Percentiles rank a stretch among this genome's conserved stretches.
Evolutionary conservation across 1,140 invertebrate genomes (phyloP).

Genomic region (Helicoverpa armigera): DNA sequence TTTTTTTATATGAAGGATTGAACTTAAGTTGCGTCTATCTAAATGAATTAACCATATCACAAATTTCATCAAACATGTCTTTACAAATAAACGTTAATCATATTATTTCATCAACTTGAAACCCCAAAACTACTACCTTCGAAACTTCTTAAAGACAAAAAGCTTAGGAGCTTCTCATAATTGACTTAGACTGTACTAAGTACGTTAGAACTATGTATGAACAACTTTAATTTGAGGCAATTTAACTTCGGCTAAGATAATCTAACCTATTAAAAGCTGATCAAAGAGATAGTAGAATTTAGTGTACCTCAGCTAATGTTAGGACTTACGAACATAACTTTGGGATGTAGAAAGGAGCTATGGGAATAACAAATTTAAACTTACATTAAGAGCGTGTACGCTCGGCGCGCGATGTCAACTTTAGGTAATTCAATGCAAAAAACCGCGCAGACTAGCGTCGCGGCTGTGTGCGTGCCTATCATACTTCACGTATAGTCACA

Average conservation of each 20-base stretch:
- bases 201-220: slow-evolving; percentile 6
- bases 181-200: slow-evolving; percentile 4
- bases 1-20: too few species aligned
- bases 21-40: too few species aligned
- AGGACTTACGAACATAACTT: too few species aligned
- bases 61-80: neutral
- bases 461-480: too few species aligned
- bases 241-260: slow-evolving; percentile 13
- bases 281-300: neutral
- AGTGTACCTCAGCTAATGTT: neutral
- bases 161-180: neutral
- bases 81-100: neutral
- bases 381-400: too few species aligned
- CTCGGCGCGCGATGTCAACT: too few species aligned
- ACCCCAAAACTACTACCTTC: neutral
- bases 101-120: neutral
- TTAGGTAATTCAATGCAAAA: too few species aligned
- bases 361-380: too few species aligned
- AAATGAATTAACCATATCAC: neutral
- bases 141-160: neutral
- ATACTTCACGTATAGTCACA: too few species aligned
- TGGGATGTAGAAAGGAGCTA: too few species aligned
- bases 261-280: neutral
- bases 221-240: slow-evolving; percentile 5
- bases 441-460: too few species aligned